Evolutionary conservation across 2,113 vertebrate species (phyloP).

Genomic region (Archocentrus centrarchus): DNA sequence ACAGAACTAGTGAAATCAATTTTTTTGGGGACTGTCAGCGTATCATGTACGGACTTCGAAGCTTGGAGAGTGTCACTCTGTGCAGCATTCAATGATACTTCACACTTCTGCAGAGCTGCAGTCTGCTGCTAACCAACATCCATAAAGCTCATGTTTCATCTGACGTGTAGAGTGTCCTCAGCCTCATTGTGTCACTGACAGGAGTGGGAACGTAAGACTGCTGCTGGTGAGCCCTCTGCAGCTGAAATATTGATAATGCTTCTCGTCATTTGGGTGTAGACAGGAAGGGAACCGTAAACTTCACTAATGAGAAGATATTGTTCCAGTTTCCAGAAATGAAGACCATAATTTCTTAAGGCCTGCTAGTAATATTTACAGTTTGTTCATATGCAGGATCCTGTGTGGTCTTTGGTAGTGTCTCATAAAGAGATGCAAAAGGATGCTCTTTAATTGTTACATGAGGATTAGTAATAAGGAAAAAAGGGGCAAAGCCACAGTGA

Average conservation of each 20-base stretch:
- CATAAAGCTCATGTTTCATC: neutral
- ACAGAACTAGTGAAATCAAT: too few relatives aligned
- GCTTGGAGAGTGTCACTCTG: neutral
- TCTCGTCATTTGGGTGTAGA: neutral
- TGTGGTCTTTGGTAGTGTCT: neutral
- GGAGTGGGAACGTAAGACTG: neutral
- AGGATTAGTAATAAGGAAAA: neutral
- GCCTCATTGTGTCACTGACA: slow-evolving; percentile 13
- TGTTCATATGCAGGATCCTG: neutral
- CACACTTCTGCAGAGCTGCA: neutral
- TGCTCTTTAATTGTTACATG: neutral
- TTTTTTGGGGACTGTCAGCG: fast-evolving
- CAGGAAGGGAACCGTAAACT: neutral
- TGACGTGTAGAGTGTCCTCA: neutral
- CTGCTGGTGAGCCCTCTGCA: neutral
- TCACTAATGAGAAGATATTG: neutral
- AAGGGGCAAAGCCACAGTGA: neutral
- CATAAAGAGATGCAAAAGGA: neutral
- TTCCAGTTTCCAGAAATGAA: neutral
- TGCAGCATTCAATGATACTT: neutral
- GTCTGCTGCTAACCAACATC: neutral
- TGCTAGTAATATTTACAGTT: neutral
- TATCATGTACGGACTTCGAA: neutral
- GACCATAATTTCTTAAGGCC: neutral
- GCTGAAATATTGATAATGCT: slow-evolving; percentile 43